Evolutionary conservation across 2,113 vertebrate genomes (phyloP).

Genomic region (Spea multiplicata): DNA sequence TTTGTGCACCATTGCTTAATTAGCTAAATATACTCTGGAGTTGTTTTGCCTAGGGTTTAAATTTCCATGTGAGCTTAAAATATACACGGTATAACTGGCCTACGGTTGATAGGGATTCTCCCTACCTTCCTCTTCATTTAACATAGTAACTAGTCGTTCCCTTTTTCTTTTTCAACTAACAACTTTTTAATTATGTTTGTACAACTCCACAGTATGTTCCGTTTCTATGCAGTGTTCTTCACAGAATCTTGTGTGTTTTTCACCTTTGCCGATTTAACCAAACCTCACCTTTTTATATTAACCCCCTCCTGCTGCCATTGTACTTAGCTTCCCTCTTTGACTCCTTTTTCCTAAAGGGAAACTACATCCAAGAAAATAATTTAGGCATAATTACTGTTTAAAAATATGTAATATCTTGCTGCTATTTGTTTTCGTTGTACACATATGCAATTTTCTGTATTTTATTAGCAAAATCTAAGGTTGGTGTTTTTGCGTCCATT

Average conservation of each 20-base stretch:
- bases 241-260: slow-evolving; percentile 62
- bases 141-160: slow-evolving; percentile 34
- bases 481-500: too few relatives aligned
- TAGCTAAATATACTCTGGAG: slow-evolving; percentile 92
- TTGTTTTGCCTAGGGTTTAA: slow-evolving; percentile 58
- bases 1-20: slow-evolving; percentile 71
- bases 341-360: slow-evolving; percentile 46
- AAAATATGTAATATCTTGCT: background rate
- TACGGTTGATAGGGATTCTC: slow-evolving; percentile 28
- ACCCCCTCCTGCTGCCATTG: slow-evolving; percentile 90
- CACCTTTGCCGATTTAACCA: slow-evolving; percentile 53
- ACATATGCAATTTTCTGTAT: background rate
- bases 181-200: background rate
- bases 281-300: slow-evolving; percentile 55
- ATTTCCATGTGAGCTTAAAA: slow-evolving; percentile 62
- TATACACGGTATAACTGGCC: slow-evolving; percentile 11
- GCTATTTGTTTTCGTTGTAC: background rate
- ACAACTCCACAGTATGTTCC: slow-evolving; percentile 81
- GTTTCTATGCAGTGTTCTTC: slow-evolving; percentile 63
- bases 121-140: slow-evolving; percentile 50
- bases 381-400: background rate
- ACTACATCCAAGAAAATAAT: slow-evolving; percentile 58
- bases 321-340: slow-evolving; percentile 80
- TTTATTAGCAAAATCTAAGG: background rate
- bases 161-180: background rate